A percentile compares a stretch with the other conserved stretches of the same genome.
Conservation (phyloP, 2,888 invertebrate genomes). For the Drosophila nr. fundita region DNA sequence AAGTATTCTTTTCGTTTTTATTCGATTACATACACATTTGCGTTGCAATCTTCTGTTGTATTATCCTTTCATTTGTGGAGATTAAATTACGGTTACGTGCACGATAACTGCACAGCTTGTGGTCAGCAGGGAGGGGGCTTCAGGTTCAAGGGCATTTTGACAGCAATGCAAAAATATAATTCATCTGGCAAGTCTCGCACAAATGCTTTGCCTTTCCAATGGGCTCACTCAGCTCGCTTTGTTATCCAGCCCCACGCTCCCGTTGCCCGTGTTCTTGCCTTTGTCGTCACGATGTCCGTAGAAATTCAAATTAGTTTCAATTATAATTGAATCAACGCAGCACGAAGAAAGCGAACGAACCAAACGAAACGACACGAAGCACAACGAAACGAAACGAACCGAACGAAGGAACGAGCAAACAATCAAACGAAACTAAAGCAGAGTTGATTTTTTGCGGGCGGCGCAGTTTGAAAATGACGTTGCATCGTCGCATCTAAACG, state of each 20-base stretch:
- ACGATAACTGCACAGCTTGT: constrained; percentile 15
- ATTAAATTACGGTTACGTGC: constrained; percentile 52
- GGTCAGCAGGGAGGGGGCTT: constrained; percentile 33
- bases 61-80: constrained; percentile 76
- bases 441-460: constrained; percentile 29
- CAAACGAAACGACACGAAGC: constrained; percentile 17
- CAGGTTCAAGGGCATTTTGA: constrained; percentile 82
- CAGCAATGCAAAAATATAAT: constrained; percentile 57
- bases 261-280: constrained; percentile 4
- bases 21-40: constrained; percentile 13
- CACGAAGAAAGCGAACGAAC: constrained; percentile 52
- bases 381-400: constrained; percentile 29
- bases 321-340: constrained; percentile 82
- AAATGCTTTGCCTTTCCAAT: constrained; percentile 33
- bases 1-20: background rate
- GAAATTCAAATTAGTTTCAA: constrained; percentile 82
- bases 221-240: constrained; percentile 39
- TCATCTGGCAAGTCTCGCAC: constrained; percentile 28
- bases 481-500: constrained; percentile 38
- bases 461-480: constrained; percentile 61
- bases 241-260: constrained; percentile 8
- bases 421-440: constrained; percentile 29
- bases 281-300: constrained; percentile 21
- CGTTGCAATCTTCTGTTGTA: constrained; percentile 41
- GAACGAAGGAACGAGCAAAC: constrained; percentile 41